Evolutionary conservation across 2,797 vertebrate species (phyloP).

Genomic region (Coregonus ussuriensis): DNA sequence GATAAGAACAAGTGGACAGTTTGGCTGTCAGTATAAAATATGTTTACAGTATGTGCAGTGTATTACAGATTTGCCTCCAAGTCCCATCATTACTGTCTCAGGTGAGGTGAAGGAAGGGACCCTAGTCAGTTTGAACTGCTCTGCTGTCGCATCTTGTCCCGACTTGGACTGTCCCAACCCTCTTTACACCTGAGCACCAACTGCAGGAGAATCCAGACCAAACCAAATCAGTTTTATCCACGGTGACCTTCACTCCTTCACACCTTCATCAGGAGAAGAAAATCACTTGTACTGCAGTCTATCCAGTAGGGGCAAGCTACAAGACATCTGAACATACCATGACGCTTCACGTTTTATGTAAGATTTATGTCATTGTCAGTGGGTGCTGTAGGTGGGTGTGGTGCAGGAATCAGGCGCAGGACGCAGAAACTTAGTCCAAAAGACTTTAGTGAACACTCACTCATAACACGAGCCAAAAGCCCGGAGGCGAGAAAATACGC

Average conservation of each 20-base stretch:
- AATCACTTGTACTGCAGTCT: conserved; percentile 1
- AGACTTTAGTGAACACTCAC: too few relatives aligned
- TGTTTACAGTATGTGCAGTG: not conserved
- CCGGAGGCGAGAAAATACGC: too few relatives aligned
- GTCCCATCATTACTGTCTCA: conserved; percentile 15
- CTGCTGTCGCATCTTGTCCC: conserved; percentile 60
- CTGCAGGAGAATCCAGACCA: conserved; percentile 33
- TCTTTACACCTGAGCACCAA: conserved; percentile 6
- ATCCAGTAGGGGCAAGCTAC: conserved; percentile 32
- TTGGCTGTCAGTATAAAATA: not conserved
- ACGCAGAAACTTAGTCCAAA: too few relatives aligned
- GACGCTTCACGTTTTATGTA: too few relatives aligned
- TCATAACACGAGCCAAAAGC: too few relatives aligned
- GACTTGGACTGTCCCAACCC: conserved; percentile 50
- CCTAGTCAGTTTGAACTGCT: conserved; percentile 52
- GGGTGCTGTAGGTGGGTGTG: too few relatives aligned
- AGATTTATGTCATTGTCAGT: too few relatives aligned
- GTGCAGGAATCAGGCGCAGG: too few relatives aligned
- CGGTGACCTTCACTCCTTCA: conserved; percentile 49
- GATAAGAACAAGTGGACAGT: not conserved
- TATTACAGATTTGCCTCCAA: conserved; percentile 42
- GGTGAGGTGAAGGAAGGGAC: conserved; percentile 28
- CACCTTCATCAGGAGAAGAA: conserved; percentile 46
- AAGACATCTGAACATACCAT: too few relatives aligned
- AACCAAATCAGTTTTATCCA: conserved; percentile 42